These are phyloP conservation scores for Drosophila mettleri DNA, from an alignment of 2,888 invertebrate species.

Conservation along the genomic window DNA sequence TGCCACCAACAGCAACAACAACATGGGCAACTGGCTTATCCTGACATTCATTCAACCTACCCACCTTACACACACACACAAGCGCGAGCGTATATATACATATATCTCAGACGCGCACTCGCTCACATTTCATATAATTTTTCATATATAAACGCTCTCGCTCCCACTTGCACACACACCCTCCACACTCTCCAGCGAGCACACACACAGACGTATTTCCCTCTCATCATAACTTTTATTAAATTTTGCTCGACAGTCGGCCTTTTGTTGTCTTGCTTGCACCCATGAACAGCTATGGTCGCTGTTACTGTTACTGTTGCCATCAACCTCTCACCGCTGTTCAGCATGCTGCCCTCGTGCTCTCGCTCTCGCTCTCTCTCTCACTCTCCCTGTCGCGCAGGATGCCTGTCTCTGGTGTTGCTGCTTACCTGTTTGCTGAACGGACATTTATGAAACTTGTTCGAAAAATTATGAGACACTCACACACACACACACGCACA, in stretches of 20 bases:
- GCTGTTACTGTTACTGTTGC: constrained; percentile 77
- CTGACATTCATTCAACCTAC: constrained; percentile 79
- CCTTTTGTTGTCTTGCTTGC: constrained; percentile 49
- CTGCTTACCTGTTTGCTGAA: constrained; percentile 65
- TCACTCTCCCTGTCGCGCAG: constrained; percentile 25
- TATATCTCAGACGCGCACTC: constrained; percentile 50
- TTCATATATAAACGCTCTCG: constrained; percentile 72
- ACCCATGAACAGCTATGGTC: constrained; percentile 25
- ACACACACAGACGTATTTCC: constrained; percentile 42
- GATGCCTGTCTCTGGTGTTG: constrained; percentile 53
- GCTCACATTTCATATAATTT: constrained; percentile 79
- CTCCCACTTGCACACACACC: constrained; percentile 56
- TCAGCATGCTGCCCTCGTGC: constrained; percentile 11
- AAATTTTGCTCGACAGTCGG: constrained; percentile 63
- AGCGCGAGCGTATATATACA: constrained; percentile 26
- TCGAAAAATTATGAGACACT: constrained; percentile 76
- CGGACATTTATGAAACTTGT: constrained; percentile 79
- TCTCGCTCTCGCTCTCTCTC: constrained; percentile 1
- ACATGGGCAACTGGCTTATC: constrained; percentile 54
- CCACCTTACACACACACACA: constrained; percentile 68
- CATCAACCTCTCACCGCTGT: constrained; percentile 60
- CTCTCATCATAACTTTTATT: constrained; percentile 82
- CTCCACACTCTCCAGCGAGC: constrained; percentile 36
- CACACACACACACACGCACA: constrained; percentile 24
- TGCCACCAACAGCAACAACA: constrained; percentile 53